Conservation (phyloP, 2,888 invertebrate species). For the Hoplodrina ambigua region DNA sequence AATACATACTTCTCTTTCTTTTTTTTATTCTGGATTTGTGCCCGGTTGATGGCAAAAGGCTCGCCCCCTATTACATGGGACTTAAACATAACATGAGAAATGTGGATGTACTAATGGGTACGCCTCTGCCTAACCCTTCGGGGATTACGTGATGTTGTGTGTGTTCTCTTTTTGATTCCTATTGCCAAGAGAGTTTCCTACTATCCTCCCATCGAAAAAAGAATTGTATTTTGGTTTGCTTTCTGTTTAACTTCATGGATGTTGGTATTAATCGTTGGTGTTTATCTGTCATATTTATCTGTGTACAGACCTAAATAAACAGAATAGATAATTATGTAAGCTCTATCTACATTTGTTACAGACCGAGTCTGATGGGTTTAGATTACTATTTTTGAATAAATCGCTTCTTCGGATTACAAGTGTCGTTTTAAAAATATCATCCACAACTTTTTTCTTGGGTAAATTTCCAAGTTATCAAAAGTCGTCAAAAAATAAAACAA, state of each 20-base stretch:
- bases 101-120: too few species aligned
- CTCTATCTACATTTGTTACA: not conserved
- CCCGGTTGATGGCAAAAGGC: too few species aligned
- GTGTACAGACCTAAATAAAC: not conserved
- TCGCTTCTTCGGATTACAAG: not conserved
- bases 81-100: too few species aligned
- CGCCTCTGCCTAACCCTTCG: too few species aligned
- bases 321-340: not conserved
- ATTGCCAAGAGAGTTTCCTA: not conserved
- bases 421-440: not conserved
- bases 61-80: too few species aligned
- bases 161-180: not conserved
- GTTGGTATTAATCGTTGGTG: not conserved
- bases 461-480: conserved; percentile 4
- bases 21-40: too few species aligned
- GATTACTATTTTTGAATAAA: not conserved
- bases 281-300: not conserved
- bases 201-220: not conserved
- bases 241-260: not conserved
- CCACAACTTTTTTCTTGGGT: not conserved
- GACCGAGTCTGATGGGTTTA: not conserved
- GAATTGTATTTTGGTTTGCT: not conserved
- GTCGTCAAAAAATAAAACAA: conserved; percentile 1
- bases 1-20: not conserved
- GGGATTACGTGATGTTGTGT: too few species aligned